Evolutionary conservation across 2,113 vertebrate species (phyloP).

Genomic region (Cyphomyrus plagiostoma): DNA sequence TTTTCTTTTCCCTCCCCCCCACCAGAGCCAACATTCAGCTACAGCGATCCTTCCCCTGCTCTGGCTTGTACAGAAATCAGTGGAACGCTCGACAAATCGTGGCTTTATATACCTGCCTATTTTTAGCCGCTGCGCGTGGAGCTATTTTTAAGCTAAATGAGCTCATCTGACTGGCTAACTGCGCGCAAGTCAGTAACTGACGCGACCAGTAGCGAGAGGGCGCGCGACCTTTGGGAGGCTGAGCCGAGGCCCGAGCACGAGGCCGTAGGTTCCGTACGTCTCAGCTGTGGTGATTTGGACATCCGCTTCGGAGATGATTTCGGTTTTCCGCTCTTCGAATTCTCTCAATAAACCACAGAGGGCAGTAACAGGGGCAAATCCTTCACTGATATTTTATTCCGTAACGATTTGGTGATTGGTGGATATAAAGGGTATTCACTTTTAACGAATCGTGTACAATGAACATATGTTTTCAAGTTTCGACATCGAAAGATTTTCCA

Average conservation of each 20-base stretch:
- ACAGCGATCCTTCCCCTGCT: background rate
- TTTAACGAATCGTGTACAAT: background rate
- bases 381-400: background rate
- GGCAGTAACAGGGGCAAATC: background rate
- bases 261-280: background rate
- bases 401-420: background rate
- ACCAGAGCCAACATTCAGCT: background rate
- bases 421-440: background rate
- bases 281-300: background rate
- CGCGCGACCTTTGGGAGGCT: background rate
- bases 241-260: background rate
- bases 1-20: background rate
- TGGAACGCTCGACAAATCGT: constrained; percentile 2
- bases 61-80: background rate
- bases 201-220: background rate
- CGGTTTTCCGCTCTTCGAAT: background rate
- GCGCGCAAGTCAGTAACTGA: background rate
- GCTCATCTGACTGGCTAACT: constrained; percentile 45
- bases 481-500: background rate
- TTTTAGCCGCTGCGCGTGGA: constrained; percentile 55
- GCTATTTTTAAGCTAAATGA: constrained; percentile 71
- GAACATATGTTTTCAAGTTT: background rate
- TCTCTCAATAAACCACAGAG: background rate
- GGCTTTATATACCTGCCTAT: constrained; percentile 63
- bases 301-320: background rate